phyloP scores from a whole-genome alignment of 2,113 vertebrate species.

The Rhinolophus sinicus region DNA sequence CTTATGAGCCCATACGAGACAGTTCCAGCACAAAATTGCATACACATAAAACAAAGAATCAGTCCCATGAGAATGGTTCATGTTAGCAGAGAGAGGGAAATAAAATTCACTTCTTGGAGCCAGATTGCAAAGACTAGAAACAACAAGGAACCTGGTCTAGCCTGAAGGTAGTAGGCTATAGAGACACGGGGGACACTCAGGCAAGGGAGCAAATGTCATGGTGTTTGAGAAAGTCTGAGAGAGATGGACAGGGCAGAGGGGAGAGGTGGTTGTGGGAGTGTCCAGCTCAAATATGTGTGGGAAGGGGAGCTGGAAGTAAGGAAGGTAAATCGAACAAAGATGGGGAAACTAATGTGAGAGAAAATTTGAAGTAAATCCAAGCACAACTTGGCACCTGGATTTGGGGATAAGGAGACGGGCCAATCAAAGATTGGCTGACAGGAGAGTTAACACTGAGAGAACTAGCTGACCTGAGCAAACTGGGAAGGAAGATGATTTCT shows the following conservation, averaged over 20 bases:
- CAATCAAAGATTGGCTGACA: not conserved
- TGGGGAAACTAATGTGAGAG: not conserved
- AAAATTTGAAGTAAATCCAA: not conserved
- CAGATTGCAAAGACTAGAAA: not conserved
- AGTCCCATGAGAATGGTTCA: not conserved
- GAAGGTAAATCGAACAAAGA: not conserved
- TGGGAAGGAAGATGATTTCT: not conserved
- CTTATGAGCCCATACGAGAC: not conserved
- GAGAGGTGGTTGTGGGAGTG: not conserved
- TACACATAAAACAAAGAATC: not conserved
- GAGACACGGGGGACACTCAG: not conserved
- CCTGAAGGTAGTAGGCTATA: not conserved
- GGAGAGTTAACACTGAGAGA: too few relatives aligned
- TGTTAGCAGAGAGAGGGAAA: not conserved
- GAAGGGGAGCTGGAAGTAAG: not conserved
- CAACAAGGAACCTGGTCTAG: not conserved
- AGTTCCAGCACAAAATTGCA: not conserved
- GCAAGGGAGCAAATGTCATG: not conserved
- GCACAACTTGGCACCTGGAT: not conserved
- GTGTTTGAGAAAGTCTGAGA: not conserved
- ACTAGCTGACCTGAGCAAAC: too few relatives aligned
- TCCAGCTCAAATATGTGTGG: not conserved
- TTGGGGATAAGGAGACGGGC: not conserved
- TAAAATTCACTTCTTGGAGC: not conserved
- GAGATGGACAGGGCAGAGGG: fast-evolving